Evolutionary conservation across 2,113 vertebrate genomes (phyloP).

Genomic region (Tauraco erythrolophus): DNA sequence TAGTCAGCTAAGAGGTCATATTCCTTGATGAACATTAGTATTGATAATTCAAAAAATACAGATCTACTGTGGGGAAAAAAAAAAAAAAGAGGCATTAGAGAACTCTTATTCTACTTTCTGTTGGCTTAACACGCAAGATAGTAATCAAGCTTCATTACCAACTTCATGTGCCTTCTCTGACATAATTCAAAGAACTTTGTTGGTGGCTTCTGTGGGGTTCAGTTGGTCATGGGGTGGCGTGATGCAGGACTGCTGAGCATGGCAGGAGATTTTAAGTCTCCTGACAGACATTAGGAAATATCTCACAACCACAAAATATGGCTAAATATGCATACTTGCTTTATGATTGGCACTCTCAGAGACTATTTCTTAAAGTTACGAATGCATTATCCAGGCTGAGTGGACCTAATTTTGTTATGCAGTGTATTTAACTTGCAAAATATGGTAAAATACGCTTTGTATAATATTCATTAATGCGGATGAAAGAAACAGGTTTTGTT

Average conservation of each 20-base stretch:
- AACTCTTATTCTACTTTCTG: not conserved
- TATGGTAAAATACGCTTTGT: not conserved
- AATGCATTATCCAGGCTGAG: not conserved
- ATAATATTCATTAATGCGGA: not conserved
- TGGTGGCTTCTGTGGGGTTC: not conserved
- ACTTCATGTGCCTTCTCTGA: not conserved
- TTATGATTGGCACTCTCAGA: not conserved
- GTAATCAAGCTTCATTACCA: not conserved
- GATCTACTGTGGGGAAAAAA: not conserved
- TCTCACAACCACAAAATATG: not conserved
- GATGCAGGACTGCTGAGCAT: not conserved
- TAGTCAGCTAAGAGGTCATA: not conserved
- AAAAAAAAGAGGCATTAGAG: not conserved
- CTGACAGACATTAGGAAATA: not conserved
- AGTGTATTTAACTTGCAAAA: not conserved
- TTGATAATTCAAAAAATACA: not conserved
- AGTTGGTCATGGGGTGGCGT: not conserved
- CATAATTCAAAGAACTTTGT: not conserved
- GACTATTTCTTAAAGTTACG: not conserved
- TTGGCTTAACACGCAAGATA: not conserved
- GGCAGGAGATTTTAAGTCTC: not conserved
- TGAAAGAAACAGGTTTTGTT: not conserved
- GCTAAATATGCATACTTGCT: not conserved
- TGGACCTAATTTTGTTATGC: not conserved
- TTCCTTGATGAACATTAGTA: not conserved